Evolutionary conservation across 2,888 invertebrate genomes (phyloP).

Genomic region (Sphaerophoria rueppellii): DNA sequence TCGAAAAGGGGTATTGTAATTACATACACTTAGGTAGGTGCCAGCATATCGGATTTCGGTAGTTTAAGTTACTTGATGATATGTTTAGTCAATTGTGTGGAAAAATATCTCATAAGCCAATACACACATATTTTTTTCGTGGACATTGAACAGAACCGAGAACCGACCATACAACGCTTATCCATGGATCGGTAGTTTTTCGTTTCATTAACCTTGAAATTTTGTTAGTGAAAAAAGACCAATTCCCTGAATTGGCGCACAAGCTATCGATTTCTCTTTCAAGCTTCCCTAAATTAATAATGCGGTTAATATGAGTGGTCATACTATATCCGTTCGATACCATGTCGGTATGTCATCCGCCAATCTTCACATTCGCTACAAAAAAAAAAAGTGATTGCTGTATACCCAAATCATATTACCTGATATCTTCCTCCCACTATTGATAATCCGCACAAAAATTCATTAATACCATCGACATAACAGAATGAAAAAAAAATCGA

Average conservation of each 20-base stretch:
- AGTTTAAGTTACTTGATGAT: conserved; percentile 76
- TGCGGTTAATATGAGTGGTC: conserved; percentile 51
- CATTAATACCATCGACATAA: conserved; percentile 58
- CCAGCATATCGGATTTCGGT: conserved; percentile 79
- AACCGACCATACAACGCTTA: neutral
- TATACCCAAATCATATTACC: conserved; percentile 71
- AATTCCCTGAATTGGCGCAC: conserved; percentile 26
- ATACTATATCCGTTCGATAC: conserved; percentile 57
- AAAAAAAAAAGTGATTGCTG: conserved; percentile 43
- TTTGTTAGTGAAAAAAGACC: conserved; percentile 12
- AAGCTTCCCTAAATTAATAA: conserved; percentile 56
- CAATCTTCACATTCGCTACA: conserved; percentile 44
- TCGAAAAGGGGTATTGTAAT: conserved; percentile 75
- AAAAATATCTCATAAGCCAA: conserved; percentile 75
- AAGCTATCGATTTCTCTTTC: conserved; percentile 63
- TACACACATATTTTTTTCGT: too few species aligned
- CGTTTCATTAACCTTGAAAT: conserved; percentile 65
- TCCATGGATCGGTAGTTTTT: conserved; percentile 62
- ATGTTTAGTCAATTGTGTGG: conserved; percentile 81
- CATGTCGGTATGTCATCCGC: conserved; percentile 14
- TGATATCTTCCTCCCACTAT: conserved; percentile 70
- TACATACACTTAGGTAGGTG: conserved; percentile 81
- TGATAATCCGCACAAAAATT: conserved; percentile 69
- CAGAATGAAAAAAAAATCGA: neutral
- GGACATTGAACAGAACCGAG: neutral